Evolutionary conservation across 1,140 invertebrate species (phyloP).

Genomic region (Orchesella cincta): DNA sequence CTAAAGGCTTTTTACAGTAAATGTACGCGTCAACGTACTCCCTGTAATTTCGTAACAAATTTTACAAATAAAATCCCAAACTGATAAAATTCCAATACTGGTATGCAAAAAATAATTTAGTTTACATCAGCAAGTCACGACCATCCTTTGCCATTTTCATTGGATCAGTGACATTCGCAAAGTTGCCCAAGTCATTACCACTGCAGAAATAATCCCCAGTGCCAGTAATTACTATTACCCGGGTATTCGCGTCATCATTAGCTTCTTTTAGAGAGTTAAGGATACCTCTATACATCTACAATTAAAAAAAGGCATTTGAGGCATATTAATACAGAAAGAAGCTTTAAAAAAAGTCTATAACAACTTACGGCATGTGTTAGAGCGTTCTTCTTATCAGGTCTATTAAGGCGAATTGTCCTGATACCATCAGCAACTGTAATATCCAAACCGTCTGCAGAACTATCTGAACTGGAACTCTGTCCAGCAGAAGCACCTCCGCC

Average conservation of each 20-base stretch:
- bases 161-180: constrained; percentile 55
- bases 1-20: constrained; percentile 66
- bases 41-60: constrained; percentile 49
- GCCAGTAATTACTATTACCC: constrained; percentile 61
- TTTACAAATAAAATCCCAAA: not conserved
- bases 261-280: constrained; percentile 58
- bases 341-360: not conserved
- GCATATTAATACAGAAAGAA: not conserved
- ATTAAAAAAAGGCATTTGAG: not conserved
- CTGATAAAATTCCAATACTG: not conserved
- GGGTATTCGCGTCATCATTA: constrained; percentile 57
- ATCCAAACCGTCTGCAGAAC: constrained; percentile 27
- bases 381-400: constrained; percentile 64
- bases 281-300: constrained; percentile 62
- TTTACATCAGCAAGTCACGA: constrained; percentile 36
- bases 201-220: constrained; percentile 64
- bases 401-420: constrained; percentile 58
- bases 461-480: not conserved
- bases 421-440: constrained; percentile 56
- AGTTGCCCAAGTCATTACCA: constrained; percentile 67
- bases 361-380: constrained; percentile 53
- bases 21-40: constrained; percentile 65
- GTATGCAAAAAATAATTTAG: not conserved
- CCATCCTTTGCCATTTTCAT: constrained; percentile 50
- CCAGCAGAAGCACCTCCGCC: not conserved